Evolutionary conservation across 2,888 invertebrate genomes (phyloP), one percentile per base, ranked within the genome.

Genomic region (Mycogona germanica): DNA sequence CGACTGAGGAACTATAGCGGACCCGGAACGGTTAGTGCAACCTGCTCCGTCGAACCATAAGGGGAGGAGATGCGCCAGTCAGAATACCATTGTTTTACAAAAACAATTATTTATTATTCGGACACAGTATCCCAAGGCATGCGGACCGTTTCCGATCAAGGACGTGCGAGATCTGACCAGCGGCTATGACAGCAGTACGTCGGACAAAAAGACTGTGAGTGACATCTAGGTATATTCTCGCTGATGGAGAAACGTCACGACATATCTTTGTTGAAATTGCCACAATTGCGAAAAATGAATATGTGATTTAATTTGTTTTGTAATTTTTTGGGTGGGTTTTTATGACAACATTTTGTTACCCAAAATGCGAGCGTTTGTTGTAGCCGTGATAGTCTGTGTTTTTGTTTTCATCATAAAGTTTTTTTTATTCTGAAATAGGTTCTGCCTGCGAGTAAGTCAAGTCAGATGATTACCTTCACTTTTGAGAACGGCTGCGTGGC

Each of bases 391-490:
- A 30, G 25, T 9, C 30, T 19, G 19, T 32, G 32, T 17, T n/a
- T 4, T 3, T 7, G 2, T 25, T 21, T 50, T 7, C 23, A 51
- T n/a, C 28, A 23, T 30, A 9, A 47, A 28, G 23, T 23, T 26
- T 4, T 53, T 53, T 53, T 40, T 7, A 25, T 45, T 25, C 9
- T 51, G 55, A 21, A 60, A 14, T 26, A 75, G 73, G 58, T 66
- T 37, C 63, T 77, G 21, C 76, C 76, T 3, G 63, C 67, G 3
- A 72, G 72, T 56, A 67, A 67, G 40, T 70, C 72, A 4, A 73
- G 72, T 59, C 83, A 97, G 72, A 98, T 99, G 98, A 82, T 99
- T 51, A 93, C 93, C 9, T 92, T 98, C 70, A 80, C 79, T 7
- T 92, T 97, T 70, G 74, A 76, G 51, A 88, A 87, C 71, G 93